Evolutionary conservation across 2,113 vertebrate genomes (phyloP).

Genomic region (Semnornis frantzii): DNA sequence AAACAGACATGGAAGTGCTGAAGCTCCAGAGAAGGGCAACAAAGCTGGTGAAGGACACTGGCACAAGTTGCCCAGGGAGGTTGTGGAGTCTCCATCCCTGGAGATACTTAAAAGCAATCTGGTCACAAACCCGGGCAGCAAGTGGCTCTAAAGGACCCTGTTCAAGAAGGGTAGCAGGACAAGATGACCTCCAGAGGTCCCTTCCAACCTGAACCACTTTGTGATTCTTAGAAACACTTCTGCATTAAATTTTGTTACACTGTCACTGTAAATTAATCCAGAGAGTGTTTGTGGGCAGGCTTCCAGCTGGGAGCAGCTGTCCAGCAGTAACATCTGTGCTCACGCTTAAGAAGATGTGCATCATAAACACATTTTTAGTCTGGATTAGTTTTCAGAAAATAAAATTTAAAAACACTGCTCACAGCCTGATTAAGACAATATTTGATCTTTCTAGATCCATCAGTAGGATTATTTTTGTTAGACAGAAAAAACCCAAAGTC

Average conservation of each 20-base stretch:
- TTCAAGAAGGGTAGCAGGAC: background rate
- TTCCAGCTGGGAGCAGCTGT: background rate
- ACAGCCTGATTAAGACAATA: background rate
- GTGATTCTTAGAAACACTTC: background rate
- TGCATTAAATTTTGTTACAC: background rate
- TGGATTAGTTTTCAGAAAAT: slow-evolving; percentile 10
- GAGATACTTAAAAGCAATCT: background rate
- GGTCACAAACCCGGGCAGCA: background rate
- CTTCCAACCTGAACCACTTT: background rate
- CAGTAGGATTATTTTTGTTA: background rate
- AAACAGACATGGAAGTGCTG: background rate
- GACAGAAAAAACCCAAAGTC: background rate
- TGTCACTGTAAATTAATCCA: background rate
- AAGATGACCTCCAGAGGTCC: background rate
- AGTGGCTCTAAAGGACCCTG: background rate
- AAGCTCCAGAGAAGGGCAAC: too few species aligned
- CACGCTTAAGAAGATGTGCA: background rate
- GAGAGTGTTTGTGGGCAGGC: background rate
- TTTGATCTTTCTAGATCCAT: background rate
- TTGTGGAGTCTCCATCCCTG: background rate
- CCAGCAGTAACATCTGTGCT: background rate
- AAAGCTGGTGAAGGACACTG: too few species aligned
- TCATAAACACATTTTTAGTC: background rate
- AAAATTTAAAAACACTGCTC: background rate
- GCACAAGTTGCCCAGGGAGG: background rate